These are phyloP conservation scores for Eretmochelys imbricata DNA, from an alignment of 2,113 vertebrate species.

Conservation along the genomic window DNA sequence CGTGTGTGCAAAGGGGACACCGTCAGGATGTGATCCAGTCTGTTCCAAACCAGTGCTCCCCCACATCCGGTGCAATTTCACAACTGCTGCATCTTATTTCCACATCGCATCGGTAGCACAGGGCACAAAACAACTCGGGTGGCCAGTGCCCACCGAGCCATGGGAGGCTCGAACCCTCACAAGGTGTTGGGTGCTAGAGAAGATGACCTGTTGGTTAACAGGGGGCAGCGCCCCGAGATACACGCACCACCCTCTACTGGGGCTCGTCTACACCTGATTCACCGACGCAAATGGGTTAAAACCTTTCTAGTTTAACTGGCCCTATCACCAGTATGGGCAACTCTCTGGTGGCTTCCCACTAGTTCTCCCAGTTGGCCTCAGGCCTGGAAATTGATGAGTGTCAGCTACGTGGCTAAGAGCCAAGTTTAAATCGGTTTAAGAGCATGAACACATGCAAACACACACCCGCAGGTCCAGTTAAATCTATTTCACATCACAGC, in stretches of 20 bases:
- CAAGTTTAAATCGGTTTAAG: too few relatives aligned
- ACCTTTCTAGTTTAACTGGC: neutral
- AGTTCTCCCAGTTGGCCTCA: neutral
- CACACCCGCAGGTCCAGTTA: too few relatives aligned
- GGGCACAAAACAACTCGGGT: neutral
- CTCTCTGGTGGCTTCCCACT: neutral
- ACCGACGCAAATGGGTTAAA: neutral
- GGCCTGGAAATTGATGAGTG: neutral
- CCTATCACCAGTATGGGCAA: neutral
- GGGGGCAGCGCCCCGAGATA: too few relatives aligned
- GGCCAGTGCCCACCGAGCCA: neutral
- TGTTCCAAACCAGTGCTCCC: neutral
- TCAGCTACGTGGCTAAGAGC: neutral
- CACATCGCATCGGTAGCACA: neutral
- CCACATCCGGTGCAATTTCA: neutral
- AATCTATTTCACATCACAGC: too few relatives aligned
- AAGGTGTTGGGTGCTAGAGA: too few relatives aligned
- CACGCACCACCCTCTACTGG: too few relatives aligned
- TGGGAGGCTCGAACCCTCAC: neutral
- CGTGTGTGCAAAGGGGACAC: neutral
- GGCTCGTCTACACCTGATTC: neutral
- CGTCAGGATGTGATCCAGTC: neutral
- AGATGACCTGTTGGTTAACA: too few relatives aligned
- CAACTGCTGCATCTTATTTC: neutral
- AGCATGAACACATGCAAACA: too few relatives aligned